phyloP scores from a whole-genome alignment of 2,113 vertebrate species.

The Heterochromis multidens region DNA sequence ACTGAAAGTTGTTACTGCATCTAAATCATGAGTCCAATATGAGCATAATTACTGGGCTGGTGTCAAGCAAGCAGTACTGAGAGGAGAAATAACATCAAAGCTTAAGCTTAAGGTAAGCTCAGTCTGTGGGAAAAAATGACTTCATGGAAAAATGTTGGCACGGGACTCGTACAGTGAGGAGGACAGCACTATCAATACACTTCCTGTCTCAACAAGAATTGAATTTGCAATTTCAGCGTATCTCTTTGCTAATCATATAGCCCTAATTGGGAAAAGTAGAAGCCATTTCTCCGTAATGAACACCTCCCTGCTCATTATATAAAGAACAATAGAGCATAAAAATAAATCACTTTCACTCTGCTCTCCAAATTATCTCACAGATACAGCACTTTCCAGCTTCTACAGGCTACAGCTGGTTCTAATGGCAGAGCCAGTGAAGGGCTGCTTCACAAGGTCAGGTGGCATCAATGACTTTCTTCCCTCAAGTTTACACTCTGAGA shows the following conservation, averaged over 20 bases:
- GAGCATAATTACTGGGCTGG: neutral
- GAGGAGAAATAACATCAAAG: neutral
- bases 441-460: neutral
- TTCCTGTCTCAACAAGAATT: conserved; percentile 16
- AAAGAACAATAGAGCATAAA: conserved; percentile 21
- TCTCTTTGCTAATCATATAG: conserved; percentile 18
- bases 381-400: neutral
- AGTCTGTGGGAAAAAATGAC: neutral
- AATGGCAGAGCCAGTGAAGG: neutral
- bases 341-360: conserved; percentile 20
- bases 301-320: conserved; percentile 23
- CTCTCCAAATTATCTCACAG: neutral
- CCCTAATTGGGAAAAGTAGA: conserved; percentile 26
- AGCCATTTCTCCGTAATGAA: conserved; percentile 4
- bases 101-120: neutral
- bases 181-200: neutral
- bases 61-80: neutral
- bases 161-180: neutral
- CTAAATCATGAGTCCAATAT: neutral
- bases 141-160: conserved; percentile 1
- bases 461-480: neutral
- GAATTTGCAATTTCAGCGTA: conserved; percentile 28
- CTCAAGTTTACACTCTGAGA: neutral
- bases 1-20: neutral
- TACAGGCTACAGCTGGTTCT: neutral